Conservation (phyloP, 2,113 vertebrate species). For the Brachyhypopomus gauderio region DNA sequence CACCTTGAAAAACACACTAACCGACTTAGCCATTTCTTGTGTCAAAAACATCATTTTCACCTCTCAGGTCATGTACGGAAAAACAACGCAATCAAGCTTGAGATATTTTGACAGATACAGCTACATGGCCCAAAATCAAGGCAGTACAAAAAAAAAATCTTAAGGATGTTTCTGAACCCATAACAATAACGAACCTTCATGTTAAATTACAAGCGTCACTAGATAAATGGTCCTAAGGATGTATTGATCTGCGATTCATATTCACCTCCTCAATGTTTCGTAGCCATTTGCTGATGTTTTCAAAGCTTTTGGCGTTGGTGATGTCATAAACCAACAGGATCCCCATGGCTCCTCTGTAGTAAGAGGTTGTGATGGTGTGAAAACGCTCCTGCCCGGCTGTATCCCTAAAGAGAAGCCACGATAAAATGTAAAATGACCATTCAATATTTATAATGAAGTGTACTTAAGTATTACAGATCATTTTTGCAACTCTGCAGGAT, state of each 20-base stretch:
- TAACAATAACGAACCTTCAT: background rate
- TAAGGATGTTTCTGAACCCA: background rate
- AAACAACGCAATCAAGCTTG: background rate
- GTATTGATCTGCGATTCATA: background rate
- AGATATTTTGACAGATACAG: background rate
- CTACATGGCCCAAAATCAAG: background rate
- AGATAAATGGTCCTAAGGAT: too few relatives aligned
- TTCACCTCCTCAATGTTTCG: constrained; percentile 98
- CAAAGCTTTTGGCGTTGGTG: constrained; percentile 98
- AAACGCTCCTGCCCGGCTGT: constrained; percentile 97
- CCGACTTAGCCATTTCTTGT: background rate
- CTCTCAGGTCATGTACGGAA: background rate
- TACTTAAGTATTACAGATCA: background rate
- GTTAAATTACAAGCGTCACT: background rate
- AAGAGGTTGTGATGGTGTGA: constrained; percentile 99
- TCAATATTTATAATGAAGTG: too few relatives aligned
- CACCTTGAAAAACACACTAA: background rate
- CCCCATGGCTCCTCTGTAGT: constrained; percentile 98
- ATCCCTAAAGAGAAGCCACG: constrained; percentile 79
- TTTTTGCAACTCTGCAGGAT: background rate
- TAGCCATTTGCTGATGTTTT: constrained; percentile 99
- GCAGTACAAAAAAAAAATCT: background rate
- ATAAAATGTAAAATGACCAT: background rate
- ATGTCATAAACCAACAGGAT: constrained; percentile 99
- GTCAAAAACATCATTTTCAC: too few relatives aligned